phyloP scores from a whole-genome alignment of 2,797 vertebrate genomes.

The Chiroxiphia lanceolata region DNA sequence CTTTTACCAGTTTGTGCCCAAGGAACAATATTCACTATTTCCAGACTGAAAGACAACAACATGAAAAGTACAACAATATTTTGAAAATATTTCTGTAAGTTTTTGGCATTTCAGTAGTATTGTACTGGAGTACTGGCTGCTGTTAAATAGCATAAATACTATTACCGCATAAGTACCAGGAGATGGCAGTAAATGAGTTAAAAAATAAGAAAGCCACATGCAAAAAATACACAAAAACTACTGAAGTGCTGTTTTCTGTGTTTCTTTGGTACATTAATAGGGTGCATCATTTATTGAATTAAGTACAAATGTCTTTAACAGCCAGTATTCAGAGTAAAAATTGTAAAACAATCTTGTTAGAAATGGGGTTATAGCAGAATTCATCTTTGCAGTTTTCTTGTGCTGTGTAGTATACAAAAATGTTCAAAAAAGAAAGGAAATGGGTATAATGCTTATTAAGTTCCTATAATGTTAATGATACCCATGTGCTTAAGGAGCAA shows the following conservation, averaged over 20 bases:
- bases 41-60: background rate
- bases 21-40: background rate
- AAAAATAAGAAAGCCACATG: background rate
- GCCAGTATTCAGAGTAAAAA: background rate
- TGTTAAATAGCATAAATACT: background rate
- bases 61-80: background rate
- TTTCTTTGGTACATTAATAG: background rate
- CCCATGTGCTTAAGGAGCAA: background rate
- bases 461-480: background rate
- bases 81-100: background rate
- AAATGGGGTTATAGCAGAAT: background rate
- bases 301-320: background rate
- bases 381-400: background rate
- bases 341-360: background rate
- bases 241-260: background rate
- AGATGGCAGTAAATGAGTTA: constrained; percentile 72
- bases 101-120: background rate
- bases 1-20: background rate
- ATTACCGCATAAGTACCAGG: constrained; percentile 48
- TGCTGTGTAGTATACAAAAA: background rate
- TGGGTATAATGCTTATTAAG: background rate
- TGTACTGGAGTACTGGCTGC: background rate
- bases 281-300: background rate
- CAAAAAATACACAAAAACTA: background rate
- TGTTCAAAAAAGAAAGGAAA: background rate